A percentile compares a stretch with the other conserved stretches of the same genome.
These are phyloP conservation scores for Diplodus puntazzo DNA, from an alignment of 2,797 vertebrate genomes.

Conservation along the genomic window DNA sequence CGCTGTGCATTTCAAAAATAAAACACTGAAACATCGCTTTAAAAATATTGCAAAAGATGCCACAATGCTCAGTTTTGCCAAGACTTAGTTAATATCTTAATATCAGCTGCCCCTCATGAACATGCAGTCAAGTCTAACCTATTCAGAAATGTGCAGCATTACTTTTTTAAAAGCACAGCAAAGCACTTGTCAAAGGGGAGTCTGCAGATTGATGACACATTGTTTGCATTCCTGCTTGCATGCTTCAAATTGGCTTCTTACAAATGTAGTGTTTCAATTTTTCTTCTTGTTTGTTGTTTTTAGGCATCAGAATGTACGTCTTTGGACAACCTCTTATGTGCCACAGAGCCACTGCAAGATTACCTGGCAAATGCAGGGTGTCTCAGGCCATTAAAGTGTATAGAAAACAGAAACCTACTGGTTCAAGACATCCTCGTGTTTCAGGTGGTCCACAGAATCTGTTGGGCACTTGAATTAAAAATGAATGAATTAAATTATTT, in stretches of 20 bases:
- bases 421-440: slow-evolving; percentile 3
- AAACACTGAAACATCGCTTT: too few relatives aligned
- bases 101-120: too few relatives aligned
- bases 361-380: not conserved
- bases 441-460: slow-evolving; percentile 12
- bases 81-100: too few relatives aligned
- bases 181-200: not conserved
- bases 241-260: too few relatives aligned
- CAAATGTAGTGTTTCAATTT: not conserved
- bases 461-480: not conserved
- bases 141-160: too few relatives aligned
- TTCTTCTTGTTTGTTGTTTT: not conserved
- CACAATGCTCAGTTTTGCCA: too few relatives aligned
- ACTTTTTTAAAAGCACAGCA: not conserved
- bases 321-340: not conserved
- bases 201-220: not conserved
- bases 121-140: too few relatives aligned
- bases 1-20: too few relatives aligned
- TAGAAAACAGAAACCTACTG: not conserved
- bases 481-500: not conserved
- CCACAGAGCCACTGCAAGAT: not conserved
- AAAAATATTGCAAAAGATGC: too few relatives aligned
- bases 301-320: not conserved
- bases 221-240: not conserved
- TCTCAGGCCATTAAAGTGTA: not conserved